Percentiles rank a stretch among this genome's conserved stretches.
Evolutionary conservation across 1,140 invertebrate genomes (phyloP).

Genomic region (Drosophila ananassae): DNA sequence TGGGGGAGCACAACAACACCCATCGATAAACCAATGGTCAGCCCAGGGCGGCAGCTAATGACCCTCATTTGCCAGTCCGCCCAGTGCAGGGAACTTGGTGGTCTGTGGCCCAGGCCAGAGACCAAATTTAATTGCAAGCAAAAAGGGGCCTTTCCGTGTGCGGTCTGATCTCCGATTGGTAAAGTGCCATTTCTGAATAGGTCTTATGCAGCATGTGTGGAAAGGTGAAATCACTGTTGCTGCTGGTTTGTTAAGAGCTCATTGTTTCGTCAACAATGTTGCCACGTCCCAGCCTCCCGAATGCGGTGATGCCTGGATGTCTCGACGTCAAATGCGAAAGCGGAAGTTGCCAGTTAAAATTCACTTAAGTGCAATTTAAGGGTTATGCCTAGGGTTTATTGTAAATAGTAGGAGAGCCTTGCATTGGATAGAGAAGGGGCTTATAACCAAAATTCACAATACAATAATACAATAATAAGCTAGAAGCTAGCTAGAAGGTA

Average conservation of each 20-base stretch:
- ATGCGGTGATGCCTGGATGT: conserved; percentile 30
- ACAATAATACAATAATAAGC: too few species aligned
- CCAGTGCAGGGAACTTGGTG: not conserved
- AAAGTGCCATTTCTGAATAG: conserved; percentile 23
- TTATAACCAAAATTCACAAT: not conserved
- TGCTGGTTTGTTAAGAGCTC: conserved; percentile 70
- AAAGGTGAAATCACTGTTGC: conserved; percentile 70
- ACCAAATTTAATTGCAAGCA: conserved; percentile 62
- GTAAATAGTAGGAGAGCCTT: not conserved
- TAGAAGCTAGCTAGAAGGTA: too few species aligned
- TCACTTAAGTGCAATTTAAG: conserved; percentile 73
- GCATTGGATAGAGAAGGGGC: not conserved
- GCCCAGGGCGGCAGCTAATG: conserved; percentile 73
- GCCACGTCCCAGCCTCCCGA: conserved; percentile 14
- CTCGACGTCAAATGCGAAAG: conserved; percentile 31
- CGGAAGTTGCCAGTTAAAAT: conserved; percentile 67
- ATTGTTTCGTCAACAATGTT: conserved; percentile 75
- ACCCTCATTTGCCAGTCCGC: conserved; percentile 67
- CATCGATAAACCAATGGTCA: conserved; percentile 57
- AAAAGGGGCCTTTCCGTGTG: conserved; percentile 45
- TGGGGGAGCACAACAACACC: conserved; percentile 12
- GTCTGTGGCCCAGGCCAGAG: conserved; percentile 3
- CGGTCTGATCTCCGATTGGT: conserved; percentile 49
- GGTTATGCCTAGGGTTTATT: conserved; percentile 10
- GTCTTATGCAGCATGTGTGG: conserved; percentile 44